Percentiles rank a stretch among this genome's conserved stretches.
Conservation (phyloP, 2,797 vertebrate species). For the Platyrinchus mystaceus region DNA sequence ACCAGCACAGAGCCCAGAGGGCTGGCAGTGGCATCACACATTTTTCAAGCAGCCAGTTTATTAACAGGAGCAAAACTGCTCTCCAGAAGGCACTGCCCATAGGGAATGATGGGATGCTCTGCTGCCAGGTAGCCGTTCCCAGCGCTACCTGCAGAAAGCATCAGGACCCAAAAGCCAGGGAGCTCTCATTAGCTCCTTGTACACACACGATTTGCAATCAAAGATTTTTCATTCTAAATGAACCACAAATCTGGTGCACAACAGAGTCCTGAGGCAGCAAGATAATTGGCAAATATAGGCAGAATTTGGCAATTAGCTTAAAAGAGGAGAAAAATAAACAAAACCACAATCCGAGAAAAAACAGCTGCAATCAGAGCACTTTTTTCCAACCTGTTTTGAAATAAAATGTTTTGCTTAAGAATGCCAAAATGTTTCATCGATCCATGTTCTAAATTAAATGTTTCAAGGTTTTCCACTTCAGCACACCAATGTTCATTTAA, state of each 20-base stretch:
- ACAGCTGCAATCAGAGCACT: background rate
- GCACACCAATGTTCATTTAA: background rate
- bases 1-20: background rate
- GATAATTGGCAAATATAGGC: background rate
- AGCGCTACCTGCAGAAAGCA: background rate
- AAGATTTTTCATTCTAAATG: background rate
- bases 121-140: background rate
- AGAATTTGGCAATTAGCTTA: constrained; percentile 7
- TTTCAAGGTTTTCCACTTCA: constrained; percentile 34
- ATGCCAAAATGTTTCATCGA: constrained; percentile 26
- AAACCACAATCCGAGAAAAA: background rate
- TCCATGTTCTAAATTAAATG: constrained; percentile 30
- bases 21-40: accelerated
- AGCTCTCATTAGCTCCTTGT: background rate
- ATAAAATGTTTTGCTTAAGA: constrained; percentile 26
- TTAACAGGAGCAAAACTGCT: background rate
- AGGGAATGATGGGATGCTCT: background rate
- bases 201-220: background rate
- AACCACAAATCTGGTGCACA: background rate
- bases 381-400: background rate
- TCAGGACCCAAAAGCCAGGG: background rate
- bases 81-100: accelerated
- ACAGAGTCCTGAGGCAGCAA: background rate
- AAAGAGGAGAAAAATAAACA: background rate
- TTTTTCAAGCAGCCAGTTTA: background rate